These are phyloP conservation scores for Drosophila peninsularis DNA, from an alignment of 2,888 invertebrate genomes.

Conservation along the genomic window DNA sequence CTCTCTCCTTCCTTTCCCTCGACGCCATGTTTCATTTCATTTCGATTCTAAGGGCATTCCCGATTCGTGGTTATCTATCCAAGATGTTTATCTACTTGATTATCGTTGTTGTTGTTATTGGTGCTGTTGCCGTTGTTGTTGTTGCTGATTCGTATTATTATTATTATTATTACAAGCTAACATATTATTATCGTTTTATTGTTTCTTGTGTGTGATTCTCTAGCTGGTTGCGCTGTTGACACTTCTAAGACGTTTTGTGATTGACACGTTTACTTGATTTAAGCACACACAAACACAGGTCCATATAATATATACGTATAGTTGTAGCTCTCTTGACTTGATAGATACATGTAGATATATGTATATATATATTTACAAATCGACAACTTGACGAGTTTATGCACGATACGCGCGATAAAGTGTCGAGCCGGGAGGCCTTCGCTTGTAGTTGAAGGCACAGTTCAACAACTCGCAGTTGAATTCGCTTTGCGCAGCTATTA, in stretches of 20 bases:
- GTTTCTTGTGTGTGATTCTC: conserved; percentile 30
- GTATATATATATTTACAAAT: conserved; percentile 9
- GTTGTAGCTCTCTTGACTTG: conserved; percentile 11
- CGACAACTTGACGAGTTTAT: conserved; percentile 52
- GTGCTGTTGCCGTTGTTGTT: conserved; percentile 17
- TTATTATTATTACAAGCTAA: conserved; percentile 31
- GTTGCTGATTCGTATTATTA: conserved; percentile 15
- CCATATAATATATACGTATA: background rate
- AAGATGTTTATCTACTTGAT: conserved; percentile 30
- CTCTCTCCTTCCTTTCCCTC: background rate
- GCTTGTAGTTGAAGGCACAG: conserved; percentile 48
- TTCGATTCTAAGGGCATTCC: background rate
- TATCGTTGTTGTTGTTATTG: conserved; percentile 20
- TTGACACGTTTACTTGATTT: conserved; percentile 64
- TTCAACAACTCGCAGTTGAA: conserved; percentile 52
- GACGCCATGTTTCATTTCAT: background rate
- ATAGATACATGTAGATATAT: background rate
- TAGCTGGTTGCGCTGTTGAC: conserved; percentile 42
- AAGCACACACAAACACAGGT: conserved; percentile 26
- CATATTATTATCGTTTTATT: conserved; percentile 41
- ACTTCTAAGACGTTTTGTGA: conserved; percentile 52
- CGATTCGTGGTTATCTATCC: background rate
- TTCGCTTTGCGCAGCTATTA: conserved; percentile 50
- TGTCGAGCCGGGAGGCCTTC: conserved; percentile 44
- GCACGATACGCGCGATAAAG: conserved; percentile 52